Conservation (phyloP, 2,888 invertebrate genomes). For the Rapana venosa region DNA sequence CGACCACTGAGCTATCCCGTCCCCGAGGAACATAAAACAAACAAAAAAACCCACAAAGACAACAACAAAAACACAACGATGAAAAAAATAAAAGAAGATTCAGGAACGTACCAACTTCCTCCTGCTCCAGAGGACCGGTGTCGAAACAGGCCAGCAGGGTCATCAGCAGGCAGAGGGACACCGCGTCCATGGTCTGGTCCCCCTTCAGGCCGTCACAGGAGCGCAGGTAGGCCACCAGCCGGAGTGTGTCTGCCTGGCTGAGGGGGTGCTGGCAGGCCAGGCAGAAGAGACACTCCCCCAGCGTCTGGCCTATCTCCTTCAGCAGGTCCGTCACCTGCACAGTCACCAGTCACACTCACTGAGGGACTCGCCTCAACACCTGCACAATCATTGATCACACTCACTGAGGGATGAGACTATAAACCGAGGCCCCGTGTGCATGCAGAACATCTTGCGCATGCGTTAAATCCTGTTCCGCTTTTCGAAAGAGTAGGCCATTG, state of each 20-base stretch:
- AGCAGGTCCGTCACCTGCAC: conserved; percentile 83
- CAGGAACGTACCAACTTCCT: conserved; percentile 75
- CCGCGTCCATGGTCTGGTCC: conserved; percentile 87
- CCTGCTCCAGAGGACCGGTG: conserved; percentile 84
- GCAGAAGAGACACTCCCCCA: conserved; percentile 88
- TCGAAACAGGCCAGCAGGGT: conserved; percentile 90
- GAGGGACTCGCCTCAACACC: too few relatives aligned
- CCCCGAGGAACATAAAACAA: too few relatives aligned
- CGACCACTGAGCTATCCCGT: too few relatives aligned
- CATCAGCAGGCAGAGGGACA: conserved; percentile 89
- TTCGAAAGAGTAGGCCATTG: too few relatives aligned
- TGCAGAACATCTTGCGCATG: too few relatives aligned
- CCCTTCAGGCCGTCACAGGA: conserved; percentile 72
- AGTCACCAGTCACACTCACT: background rate
- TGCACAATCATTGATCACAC: too few relatives aligned
- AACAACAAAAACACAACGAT: too few relatives aligned
- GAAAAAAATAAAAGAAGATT: too few relatives aligned
- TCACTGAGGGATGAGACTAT: too few relatives aligned
- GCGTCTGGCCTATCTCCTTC: conserved; percentile 85
- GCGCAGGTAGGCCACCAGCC: conserved; percentile 71
- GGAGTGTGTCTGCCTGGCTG: conserved; percentile 85
- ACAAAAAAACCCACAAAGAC: too few relatives aligned
- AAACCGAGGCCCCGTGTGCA: too few relatives aligned
- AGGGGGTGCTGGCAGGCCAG: conserved; percentile 88
- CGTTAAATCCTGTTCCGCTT: too few relatives aligned